Percentiles rank a stretch among this genome's conserved stretches.
Evolutionary conservation across 2,113 vertebrate species (phyloP).

Genomic region (Apistogramma diplotaenia): DNA sequence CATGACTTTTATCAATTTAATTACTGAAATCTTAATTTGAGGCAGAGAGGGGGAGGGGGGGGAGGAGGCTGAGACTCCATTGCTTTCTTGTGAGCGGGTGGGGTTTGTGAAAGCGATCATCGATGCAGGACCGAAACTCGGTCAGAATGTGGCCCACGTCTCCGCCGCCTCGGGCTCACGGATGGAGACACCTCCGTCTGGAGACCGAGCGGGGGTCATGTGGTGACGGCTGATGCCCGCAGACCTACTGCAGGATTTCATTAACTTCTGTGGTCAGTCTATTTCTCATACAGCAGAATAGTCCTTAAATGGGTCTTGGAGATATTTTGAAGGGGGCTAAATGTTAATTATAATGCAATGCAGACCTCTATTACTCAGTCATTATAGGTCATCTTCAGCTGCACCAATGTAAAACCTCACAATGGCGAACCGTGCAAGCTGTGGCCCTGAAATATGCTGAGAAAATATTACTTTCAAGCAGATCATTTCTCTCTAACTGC

Average conservation of each 20-base stretch:
- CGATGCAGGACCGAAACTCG: conserved; percentile 41
- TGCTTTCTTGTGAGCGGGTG: conserved; percentile 42
- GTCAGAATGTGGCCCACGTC: conserved; percentile 57
- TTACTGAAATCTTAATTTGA: conserved; percentile 79
- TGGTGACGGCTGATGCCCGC: conserved; percentile 33
- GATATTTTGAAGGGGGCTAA: conserved; percentile 62
- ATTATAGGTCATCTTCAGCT: conserved; percentile 56
- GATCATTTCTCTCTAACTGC: conserved; percentile 42
- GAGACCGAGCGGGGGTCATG: conserved; percentile 63
- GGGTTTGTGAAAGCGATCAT: conserved; percentile 56
- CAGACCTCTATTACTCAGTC: conserved; percentile 49
- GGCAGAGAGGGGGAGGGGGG: conserved; percentile 35
- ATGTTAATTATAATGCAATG: conserved; percentile 64
- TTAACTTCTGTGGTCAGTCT: conserved; percentile 62
- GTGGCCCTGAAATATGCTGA: conserved; percentile 37
- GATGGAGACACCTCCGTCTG: conserved; percentile 45
- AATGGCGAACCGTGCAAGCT: conserved; percentile 20
- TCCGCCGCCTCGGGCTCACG: conserved; percentile 33
- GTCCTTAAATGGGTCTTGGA: conserved; percentile 47
- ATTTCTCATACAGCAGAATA: conserved; percentile 54
- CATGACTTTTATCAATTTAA: conserved; percentile 82
- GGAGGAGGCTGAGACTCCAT: conserved; percentile 40
- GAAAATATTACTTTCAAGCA: conserved; percentile 55
- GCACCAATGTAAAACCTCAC: conserved; percentile 19
- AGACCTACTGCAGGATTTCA: conserved; percentile 64